Base-by-base conservation (phyloP, 2,113 vertebrate species). In the Pangasianodon gigas region DNA sequence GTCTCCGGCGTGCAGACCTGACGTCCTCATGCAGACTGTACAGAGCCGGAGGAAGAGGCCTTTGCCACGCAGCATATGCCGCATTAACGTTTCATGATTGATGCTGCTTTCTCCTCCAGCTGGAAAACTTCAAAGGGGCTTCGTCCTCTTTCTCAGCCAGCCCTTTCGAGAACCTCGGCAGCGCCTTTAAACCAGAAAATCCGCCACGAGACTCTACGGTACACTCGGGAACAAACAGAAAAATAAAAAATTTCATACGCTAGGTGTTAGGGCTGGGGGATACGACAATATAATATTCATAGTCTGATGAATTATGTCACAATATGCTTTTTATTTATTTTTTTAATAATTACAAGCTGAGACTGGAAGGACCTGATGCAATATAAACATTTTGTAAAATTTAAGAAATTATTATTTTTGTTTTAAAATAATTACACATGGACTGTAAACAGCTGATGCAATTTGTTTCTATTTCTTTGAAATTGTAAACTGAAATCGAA, bases 61-160 rank as follows among this genome's bases (percentile, higher is more conserved):
- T 88, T 88, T 29, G n/a, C 77, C 71, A 77, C 7, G 21, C 81
- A 69, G 81, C 89, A 90, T 69, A 24, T 86, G 67, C 67, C 41
- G n/a, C 69, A 89, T 92, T 88, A 89, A 89, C 56, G 84, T 85
- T 90, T 91, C 87, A 91, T 86, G 83, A 86, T 85, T 79, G 77
- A 85, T 91, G 86, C 46, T 7, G 62, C 56, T 80, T 67, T 26
- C 24, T 75, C 86, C 89, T 90, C 79, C 67, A 67, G 79, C 85
- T 87, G 83, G 67, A 60, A 32, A 52, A 82, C 86, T 87, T 91
- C 85, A 89, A 91, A 91, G 85, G 19, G 32, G 8, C 60, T 19
- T 46, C 74, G 56, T 62, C 56, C 88, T 89, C 85, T 86, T 89
- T 86, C 77, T 80, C 71, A 58, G 46, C 11, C 52, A 32, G 37